Evolutionary conservation across 2,797 vertebrate genomes (phyloP).

Genomic region (Dipus sagitta): DNA sequence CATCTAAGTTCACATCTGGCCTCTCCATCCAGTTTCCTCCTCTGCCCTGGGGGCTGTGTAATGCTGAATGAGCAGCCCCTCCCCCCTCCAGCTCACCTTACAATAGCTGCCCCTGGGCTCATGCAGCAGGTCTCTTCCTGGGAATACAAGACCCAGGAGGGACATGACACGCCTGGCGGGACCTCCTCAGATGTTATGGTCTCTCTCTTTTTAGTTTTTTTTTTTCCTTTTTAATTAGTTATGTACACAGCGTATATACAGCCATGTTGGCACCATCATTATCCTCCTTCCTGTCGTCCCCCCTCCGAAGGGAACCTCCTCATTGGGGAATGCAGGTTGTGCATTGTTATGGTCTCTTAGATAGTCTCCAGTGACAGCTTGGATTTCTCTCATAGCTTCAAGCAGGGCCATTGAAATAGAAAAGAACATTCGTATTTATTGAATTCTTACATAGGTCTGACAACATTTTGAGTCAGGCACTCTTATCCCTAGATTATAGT

Average conservation of each 20-base stretch:
- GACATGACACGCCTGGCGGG: neutral
- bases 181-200: neutral
- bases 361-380: neutral
- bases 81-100: rapidly evolving
- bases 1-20: neutral
- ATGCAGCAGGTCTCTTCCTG: neutral
- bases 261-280: too few species aligned
- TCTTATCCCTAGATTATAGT: neutral
- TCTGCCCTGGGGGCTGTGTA: neutral
- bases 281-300: too few species aligned
- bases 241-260: too few species aligned
- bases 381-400: neutral
- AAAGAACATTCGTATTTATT: neutral
- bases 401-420: neutral
- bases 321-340: too few species aligned
- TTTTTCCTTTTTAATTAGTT: too few species aligned
- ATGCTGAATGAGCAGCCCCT: neutral
- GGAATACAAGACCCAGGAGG: neutral
- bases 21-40: neutral
- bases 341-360: neutral
- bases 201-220: neutral
- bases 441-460: neutral
- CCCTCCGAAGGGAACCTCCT: too few species aligned
- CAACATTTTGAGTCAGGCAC: neutral
- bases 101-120: neutral